Conservation (phyloP, 35 echinoderm and acorn worm species). For the Heliocidaris erythrogramma region DNA sequence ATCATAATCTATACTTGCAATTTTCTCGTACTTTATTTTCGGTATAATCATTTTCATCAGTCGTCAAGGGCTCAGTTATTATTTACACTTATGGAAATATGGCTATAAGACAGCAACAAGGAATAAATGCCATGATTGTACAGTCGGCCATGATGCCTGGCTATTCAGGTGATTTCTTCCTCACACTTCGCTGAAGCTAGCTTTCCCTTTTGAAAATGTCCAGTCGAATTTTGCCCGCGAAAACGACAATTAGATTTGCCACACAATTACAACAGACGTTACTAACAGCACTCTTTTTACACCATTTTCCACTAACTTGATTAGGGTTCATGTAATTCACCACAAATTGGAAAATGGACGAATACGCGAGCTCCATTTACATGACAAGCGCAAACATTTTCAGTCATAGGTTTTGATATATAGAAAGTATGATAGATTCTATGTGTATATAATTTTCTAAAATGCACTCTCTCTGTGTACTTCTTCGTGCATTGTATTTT, state of each 20-base stretch:
- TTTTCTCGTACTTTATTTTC: background rate
- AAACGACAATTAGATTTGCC: constrained; percentile 20
- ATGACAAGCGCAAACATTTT: background rate
- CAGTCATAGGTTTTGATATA: background rate
- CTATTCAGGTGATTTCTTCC: background rate
- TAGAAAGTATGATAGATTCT: background rate
- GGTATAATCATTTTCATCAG: background rate
- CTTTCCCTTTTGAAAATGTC: background rate
- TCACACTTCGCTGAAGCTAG: background rate
- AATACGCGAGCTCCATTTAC: constrained; percentile 20
- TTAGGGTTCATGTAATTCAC: constrained; percentile 33
- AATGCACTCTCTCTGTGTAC: background rate
- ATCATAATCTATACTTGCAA: too few species aligned
- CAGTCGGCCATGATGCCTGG: background rate
- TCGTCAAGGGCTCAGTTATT: background rate
- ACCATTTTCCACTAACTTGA: constrained; percentile 15
- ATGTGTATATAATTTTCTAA: background rate
- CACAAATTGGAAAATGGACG: constrained; percentile 32
- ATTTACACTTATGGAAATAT: background rate
- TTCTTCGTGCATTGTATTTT: background rate
- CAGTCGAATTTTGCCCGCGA: background rate
- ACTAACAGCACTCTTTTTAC: background rate
- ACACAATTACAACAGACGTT: background rate
- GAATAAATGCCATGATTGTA: background rate
- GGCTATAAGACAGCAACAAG: background rate